These are phyloP conservation scores for Synanthedon formicaeformis DNA, from an alignment of 2,888 invertebrate species.

Conservation along the genomic window DNA sequence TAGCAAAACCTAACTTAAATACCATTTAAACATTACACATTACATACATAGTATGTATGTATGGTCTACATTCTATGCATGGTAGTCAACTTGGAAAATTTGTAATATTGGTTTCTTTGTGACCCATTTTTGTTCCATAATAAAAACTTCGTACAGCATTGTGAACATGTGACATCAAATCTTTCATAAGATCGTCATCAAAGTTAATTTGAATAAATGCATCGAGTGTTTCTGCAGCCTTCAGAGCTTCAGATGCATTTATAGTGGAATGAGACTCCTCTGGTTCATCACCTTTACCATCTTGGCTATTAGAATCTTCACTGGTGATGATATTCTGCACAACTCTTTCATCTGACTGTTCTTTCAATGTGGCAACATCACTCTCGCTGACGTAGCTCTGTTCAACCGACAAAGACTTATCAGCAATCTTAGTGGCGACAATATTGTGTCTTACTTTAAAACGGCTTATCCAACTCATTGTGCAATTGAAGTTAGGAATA, in stretches of 20 bases:
- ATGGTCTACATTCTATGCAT: no score
- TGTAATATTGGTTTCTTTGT: constrained; percentile 6
- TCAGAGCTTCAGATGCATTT: constrained; percentile 11
- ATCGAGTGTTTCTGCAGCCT: constrained; percentile 12
- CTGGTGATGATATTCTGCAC: constrained; percentile 13
- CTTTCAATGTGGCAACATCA: constrained; percentile 13
- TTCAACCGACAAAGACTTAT: constrained; percentile 10
- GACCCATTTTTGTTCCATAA: constrained; percentile 11
- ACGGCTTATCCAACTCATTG: constrained; percentile 13
- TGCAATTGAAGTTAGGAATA: constrained; percentile 11
- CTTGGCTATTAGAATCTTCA: constrained; percentile 10
- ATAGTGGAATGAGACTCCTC: constrained; percentile 9
- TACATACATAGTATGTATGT: no score
- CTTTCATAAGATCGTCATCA: constrained; percentile 14
- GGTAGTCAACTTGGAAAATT: no score
- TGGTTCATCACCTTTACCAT: constrained; percentile 13
- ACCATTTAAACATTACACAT: no score
- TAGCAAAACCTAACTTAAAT: no score
- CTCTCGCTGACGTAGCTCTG: constrained; percentile 9
- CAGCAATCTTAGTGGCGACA: constrained; percentile 12
- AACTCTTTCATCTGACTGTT: constrained; percentile 16
- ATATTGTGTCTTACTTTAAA: constrained; percentile 14
- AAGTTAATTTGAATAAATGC: constrained; percentile 12
- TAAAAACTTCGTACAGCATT: constrained; percentile 13
- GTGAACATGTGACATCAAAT: constrained; percentile 12